phyloP scores from a whole-genome alignment of 1,140 invertebrate genomes.

The Coptotermes formosanus region DNA sequence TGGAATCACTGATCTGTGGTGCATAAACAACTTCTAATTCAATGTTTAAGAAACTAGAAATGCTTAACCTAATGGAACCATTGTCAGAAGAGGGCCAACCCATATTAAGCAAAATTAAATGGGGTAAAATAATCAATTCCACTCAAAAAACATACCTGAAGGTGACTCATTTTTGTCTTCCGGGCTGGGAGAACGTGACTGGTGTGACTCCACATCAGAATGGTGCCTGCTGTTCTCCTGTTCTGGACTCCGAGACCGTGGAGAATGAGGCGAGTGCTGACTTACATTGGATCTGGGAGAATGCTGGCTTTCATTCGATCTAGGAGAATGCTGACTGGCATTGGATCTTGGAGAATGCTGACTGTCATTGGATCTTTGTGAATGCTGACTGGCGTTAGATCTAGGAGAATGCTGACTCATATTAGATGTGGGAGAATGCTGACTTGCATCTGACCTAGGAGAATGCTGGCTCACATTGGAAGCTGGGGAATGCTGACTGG shows the following conservation, averaged over 20 bases:
- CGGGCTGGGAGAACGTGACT: background rate
- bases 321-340: background rate
- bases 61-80: too few relatives aligned
- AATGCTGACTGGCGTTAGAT: slow-evolving; percentile 22
- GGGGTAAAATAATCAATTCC: too few relatives aligned
- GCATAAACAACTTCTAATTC: too few relatives aligned
- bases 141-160: background rate
- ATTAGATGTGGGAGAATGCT: background rate
- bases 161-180: background rate
- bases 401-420: slow-evolving; percentile 18
- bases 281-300: slow-evolving; percentile 20
- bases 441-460: slow-evolving; percentile 16
- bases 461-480: slow-evolving; percentile 4
- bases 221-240: background rate
- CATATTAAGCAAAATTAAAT: too few relatives aligned
- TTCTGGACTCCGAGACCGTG: background rate
- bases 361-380: slow-evolving; percentile 8
- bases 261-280: slow-evolving; percentile 22
- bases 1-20: too few relatives aligned
- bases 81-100: too few relatives aligned
- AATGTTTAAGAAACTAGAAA: too few relatives aligned
- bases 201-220: background rate
- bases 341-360: slow-evolving; percentile 10
- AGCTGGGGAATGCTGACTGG: background rate
- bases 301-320: slow-evolving; percentile 1